Base-by-base conservation (phyloP, 1,140 invertebrate species). In the Hypsibius dujardini region DNA sequence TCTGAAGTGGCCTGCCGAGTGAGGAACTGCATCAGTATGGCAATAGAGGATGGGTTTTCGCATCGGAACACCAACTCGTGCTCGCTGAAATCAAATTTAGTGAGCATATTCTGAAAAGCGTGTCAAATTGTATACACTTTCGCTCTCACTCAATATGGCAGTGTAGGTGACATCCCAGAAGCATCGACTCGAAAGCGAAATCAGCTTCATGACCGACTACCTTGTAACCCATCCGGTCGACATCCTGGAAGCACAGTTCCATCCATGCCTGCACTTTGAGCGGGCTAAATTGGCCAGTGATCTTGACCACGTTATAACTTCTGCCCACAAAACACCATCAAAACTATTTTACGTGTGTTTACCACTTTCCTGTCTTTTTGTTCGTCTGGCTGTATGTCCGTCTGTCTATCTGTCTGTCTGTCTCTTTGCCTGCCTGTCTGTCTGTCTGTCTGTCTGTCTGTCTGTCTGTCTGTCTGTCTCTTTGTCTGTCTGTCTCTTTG, bases 231-330 rank as follows among this genome's bases (percentile, higher is more conserved):
- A 42, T 7, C 45, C 3, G 12, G 12, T 67, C 62, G 12, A 42
- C 42, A 45, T 42, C 62, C 45, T 67, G 12, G 42, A 67, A 42
- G 62, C 12, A 15, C 12, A 12, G 12, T 3, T 45, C 3, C 62
- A 67, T 15, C 62, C 62, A 67, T 15, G 62, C 12, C 62, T 67
- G 62, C 62, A 67, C 62, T 42, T 67, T 67, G 12, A 67, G 45
- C 12, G 42, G 42, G 42, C 62, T 67, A 42, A 67, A 67, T 7
- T 12, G 12, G 12, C 62, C 62, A 7, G 12, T 67, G 12, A 67
- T 67, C 62, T 42, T 12, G 3, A 67, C 12, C 42, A 42, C 45
- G 42, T 67, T 67, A 67, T 15, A 67, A 42, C 12, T 42, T 42
- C 62, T 67, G 62, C 12, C n/a, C 50, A 56, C 50, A 56, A 7